Percentiles rank a stretch among this genome's conserved stretches.
Conservation (phyloP, 1,140 invertebrate genomes). For the Zophobas atratus region DNA sequence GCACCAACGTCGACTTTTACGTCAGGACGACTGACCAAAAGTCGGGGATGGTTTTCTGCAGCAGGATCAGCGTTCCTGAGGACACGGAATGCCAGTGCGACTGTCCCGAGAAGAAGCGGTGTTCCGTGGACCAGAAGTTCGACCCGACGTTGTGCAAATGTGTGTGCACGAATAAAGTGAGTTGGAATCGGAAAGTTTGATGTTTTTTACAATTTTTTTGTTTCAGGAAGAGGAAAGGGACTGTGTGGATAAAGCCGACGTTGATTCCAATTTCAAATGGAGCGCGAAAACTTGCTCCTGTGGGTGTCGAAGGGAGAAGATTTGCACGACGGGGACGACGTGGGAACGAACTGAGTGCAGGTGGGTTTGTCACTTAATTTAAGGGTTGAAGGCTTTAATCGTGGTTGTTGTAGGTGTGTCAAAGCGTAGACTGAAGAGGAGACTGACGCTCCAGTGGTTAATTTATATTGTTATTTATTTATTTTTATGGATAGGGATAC, state of each 20-base stretch:
- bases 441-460: not conserved
- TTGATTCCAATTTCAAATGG: constrained; percentile 50
- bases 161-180: constrained; percentile 57
- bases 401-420: not conserved
- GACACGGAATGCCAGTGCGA: constrained; percentile 58
- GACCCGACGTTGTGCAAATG: constrained; percentile 58
- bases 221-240: constrained; percentile 48
- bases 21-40: constrained; percentile 49
- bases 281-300: constrained; percentile 60
- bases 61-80: constrained; percentile 52
- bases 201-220: constrained; percentile 19
- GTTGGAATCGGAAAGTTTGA: constrained; percentile 27
- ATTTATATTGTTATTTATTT: no score
- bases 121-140: constrained; percentile 55
- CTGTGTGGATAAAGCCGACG: constrained; percentile 38
- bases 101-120: constrained; percentile 53
- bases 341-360: constrained; percentile 58
- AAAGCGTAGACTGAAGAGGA: not conserved
- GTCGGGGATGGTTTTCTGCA: constrained; percentile 51
- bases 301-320: constrained; percentile 53
- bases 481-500: no score
- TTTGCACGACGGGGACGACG: constrained; percentile 58
- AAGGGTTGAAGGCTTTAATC: not conserved
- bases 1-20: constrained; percentile 48
- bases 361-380: constrained; percentile 19